A percentile compares a stretch with the other conserved stretches of the same genome.
These are phyloP conservation scores for Schizotus pectinicornis DNA, from an alignment of 2,888 invertebrate genomes.

Conservation along the genomic window DNA sequence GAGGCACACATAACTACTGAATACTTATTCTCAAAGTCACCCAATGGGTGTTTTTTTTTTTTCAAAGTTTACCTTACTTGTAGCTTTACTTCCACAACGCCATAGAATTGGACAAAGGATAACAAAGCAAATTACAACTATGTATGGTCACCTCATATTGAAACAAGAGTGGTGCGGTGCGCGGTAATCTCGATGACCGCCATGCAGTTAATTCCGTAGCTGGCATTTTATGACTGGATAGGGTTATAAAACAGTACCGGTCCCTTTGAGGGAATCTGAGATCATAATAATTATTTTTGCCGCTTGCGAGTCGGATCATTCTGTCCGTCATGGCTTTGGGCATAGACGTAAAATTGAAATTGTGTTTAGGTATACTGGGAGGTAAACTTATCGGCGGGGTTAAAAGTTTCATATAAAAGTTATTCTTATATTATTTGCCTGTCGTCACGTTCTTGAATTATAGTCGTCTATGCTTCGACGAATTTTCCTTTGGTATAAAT, in stretches of 20 bases:
- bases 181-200: constrained; percentile 21
- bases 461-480: constrained; percentile 1
- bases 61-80: too few species aligned
- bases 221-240: constrained; percentile 22
- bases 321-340: constrained; percentile 21
- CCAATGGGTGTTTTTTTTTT: too few species aligned
- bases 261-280: constrained; percentile 22
- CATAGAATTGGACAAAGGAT: too few species aligned
- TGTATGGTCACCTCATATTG: neutral
- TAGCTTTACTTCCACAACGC: too few species aligned
- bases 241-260: constrained; percentile 23
- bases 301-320: constrained; percentile 20
- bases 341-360: constrained; percentile 25
- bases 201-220: constrained; percentile 16
- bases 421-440: constrained; percentile 16
- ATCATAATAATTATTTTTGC: constrained; percentile 24
- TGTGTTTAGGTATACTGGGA: constrained; percentile 20
- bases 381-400: constrained; percentile 23
- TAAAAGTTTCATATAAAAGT: constrained; percentile 23
- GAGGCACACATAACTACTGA: too few species aligned
- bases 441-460: constrained; percentile 23
- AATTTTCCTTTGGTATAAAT: constrained; percentile 9
- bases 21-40: too few species aligned
- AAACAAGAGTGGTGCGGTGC: constrained; percentile 16
- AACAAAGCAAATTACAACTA: too few species aligned